These are phyloP conservation scores for Cephus rjabovi DNA, from an alignment of 2,888 invertebrate species.

Conservation along the genomic window DNA sequence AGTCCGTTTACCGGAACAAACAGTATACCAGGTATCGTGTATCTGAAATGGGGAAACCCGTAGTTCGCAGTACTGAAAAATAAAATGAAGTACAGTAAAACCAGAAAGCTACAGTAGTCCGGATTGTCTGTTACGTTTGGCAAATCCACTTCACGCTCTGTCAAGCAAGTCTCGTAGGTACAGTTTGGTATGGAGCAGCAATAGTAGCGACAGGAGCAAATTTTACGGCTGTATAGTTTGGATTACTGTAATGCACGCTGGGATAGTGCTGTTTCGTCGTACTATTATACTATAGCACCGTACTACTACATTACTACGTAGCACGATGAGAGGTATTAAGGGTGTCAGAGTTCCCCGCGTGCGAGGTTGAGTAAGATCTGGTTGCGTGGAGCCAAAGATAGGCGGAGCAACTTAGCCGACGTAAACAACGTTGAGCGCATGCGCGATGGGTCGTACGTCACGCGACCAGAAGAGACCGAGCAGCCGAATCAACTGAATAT, in stretches of 20 bases:
- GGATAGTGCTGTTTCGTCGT: background rate
- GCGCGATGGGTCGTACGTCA: background rate
- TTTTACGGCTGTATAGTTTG: background rate
- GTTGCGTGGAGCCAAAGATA: constrained; percentile 12
- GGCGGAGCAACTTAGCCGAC: background rate
- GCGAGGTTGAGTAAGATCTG: background rate
- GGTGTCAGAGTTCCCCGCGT: background rate
- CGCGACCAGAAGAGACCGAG: background rate
- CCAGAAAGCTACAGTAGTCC: background rate
- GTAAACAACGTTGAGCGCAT: background rate
- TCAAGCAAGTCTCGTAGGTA: background rate
- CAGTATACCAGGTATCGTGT: background rate
- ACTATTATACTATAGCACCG: background rate
- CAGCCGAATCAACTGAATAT: background rate
- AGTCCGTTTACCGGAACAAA: background rate
- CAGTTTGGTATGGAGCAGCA: background rate
- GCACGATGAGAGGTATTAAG: background rate
- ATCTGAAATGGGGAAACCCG: background rate
- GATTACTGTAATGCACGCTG: background rate
- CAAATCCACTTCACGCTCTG: background rate
- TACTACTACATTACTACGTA: background rate
- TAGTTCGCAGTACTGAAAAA: background rate
- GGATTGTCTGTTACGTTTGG: background rate
- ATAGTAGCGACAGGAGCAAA: background rate
- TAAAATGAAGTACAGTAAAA: background rate